phyloP scores from a whole-genome alignment of 2,888 invertebrate genomes.

The Oxycera nigricornis region DNA sequence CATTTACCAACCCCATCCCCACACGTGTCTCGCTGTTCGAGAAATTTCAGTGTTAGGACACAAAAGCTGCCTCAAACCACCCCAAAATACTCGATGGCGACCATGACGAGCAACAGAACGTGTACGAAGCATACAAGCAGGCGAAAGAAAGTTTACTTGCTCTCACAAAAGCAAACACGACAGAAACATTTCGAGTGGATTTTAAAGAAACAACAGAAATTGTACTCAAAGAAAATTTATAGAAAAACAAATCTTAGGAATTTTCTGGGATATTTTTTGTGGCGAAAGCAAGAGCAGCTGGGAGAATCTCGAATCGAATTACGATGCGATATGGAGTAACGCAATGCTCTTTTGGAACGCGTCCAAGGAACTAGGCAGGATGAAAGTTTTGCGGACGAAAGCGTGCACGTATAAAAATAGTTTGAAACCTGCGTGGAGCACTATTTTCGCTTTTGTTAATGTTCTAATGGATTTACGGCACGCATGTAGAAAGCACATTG shows the following conservation, averaged over 20 bases:
- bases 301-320: background rate
- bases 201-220: background rate
- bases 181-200: background rate
- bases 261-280: background rate
- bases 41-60: background rate
- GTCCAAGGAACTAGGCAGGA: conserved; percentile 3
- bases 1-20: background rate
- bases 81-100: background rate
- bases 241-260: background rate
- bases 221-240: background rate
- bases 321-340: background rate
- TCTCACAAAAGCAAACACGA: background rate
- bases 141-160: background rate
- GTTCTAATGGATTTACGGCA: too few species aligned
- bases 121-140: background rate
- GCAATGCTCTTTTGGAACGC: conserved; percentile 24
- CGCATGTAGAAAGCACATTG: too few species aligned
- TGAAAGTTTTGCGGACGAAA: background rate
- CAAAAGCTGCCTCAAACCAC: conserved; percentile 8
- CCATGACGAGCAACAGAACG: background rate
- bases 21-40: background rate
- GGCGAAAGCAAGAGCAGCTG: too few species aligned
- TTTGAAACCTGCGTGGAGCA: conserved; percentile 13
- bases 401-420: conserved; percentile 24
- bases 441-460: too few species aligned